These are phyloP conservation scores for Solenopsis fugax DNA, from an alignment of 1,140 invertebrate genomes.

Conservation along the genomic window DNA sequence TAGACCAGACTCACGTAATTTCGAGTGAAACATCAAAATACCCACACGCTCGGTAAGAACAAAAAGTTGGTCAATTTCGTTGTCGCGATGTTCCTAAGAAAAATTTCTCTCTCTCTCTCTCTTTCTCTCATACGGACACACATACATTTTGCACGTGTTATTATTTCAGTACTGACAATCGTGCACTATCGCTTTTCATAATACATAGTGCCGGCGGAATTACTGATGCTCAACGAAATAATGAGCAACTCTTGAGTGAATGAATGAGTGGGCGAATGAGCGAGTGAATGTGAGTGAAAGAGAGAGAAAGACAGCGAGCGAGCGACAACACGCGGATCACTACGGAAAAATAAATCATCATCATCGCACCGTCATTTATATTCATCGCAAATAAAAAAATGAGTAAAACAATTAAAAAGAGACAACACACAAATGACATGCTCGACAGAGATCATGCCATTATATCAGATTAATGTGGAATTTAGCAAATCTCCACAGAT, in stretches of 20 bases:
- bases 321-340: conserved; percentile 35
- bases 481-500: not conserved
- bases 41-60: conserved; percentile 32
- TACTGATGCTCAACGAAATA: conserved; percentile 61
- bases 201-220: conserved; percentile 43
- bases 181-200: conserved; percentile 56
- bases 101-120: not conserved
- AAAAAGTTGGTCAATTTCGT: conserved; percentile 15
- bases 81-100: not conserved
- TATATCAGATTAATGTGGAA: conserved; percentile 1
- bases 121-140: not conserved
- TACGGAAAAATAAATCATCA: conserved; percentile 35
- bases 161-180: conserved; percentile 50
- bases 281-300: no score
- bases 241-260: conserved; percentile 38
- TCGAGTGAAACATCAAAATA: conserved; percentile 18
- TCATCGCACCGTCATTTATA: conserved; percentile 16
- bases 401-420: not conserved
- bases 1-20: conserved; percentile 55
- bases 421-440: not conserved
- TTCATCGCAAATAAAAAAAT: conserved; percentile 38
- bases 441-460: not conserved
- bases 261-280: not conserved
- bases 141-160: not conserved
- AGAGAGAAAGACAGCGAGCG: no score